phyloP scores from a whole-genome alignment of 2,113 vertebrate genomes.

The Hirundichthys speculiger region DNA sequence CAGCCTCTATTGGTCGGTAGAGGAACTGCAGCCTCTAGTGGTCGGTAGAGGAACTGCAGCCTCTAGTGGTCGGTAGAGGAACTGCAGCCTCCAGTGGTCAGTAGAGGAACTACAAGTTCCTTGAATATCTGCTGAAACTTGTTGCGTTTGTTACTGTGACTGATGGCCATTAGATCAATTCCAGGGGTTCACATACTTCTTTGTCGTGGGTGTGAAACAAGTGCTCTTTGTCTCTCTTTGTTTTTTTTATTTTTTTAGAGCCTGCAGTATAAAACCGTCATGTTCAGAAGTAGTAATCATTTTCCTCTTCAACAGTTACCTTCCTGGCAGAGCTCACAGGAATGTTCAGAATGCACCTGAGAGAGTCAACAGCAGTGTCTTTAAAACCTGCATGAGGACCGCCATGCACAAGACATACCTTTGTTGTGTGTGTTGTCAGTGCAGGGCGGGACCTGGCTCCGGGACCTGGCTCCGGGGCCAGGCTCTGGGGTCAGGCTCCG shows the following conservation, averaged over 20 bases:
- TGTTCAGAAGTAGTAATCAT: constrained; percentile 25
- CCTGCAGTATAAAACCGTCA: neutral
- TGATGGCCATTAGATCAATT: neutral
- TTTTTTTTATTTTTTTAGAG: neutral
- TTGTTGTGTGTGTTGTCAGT: constrained; percentile 67
- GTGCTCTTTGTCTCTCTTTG: neutral
- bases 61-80: too few species aligned
- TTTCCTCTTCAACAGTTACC: constrained; percentile 52
- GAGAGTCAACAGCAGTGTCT: constrained; percentile 76
- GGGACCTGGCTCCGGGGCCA: too few species aligned
- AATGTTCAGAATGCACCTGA: constrained; percentile 80
- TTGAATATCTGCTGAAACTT: too few species aligned
- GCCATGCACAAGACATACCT: constrained; percentile 70
- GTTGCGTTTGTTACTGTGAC: neutral
- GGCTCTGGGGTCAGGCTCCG: too few species aligned
- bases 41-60: too few species aligned
- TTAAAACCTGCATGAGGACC: constrained; percentile 62
- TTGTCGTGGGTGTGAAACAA: too few species aligned
- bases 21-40: too few species aligned
- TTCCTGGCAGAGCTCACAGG: constrained; percentile 60
- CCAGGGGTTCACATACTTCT: neutral
- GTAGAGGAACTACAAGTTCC: too few species aligned
- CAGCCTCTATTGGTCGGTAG: too few species aligned
- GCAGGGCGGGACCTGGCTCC: constrained; percentile 27
- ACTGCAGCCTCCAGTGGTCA: too few species aligned